phyloP scores from a whole-genome alignment of 2,888 invertebrate genomes.

The Smittia aterrima region DNA sequence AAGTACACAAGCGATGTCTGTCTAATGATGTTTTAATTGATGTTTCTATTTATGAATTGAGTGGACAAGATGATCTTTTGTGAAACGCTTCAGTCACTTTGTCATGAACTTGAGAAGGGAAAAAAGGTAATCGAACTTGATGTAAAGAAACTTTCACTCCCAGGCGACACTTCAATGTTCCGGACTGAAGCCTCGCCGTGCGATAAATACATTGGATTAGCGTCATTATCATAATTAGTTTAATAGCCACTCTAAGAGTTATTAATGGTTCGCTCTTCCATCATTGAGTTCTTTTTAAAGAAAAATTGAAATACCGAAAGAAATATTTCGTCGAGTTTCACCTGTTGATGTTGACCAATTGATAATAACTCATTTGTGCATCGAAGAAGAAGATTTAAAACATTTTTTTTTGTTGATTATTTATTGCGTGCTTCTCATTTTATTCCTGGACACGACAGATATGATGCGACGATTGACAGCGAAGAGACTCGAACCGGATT shows the following conservation, averaged over 20 bases:
- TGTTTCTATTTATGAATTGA: slow-evolving; percentile 15
- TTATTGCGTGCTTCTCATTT: background rate
- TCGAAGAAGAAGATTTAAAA: background rate
- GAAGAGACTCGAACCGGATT: background rate
- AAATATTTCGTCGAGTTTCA: slow-evolving; percentile 3
- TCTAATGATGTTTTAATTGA: slow-evolving; percentile 34
- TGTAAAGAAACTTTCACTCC: background rate
- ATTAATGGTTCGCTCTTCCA: background rate
- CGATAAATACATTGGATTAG: slow-evolving; percentile 6
- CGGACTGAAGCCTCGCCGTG: background rate
- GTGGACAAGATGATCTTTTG: background rate
- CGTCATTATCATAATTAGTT: background rate
- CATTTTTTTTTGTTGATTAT: background rate
- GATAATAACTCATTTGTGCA: slow-evolving; percentile 19
- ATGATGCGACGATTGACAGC: background rate
- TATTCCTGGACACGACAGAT: background rate
- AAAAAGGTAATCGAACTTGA: background rate
- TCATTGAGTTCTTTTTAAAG: background rate
- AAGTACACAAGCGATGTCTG: too few species aligned
- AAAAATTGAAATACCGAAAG: background rate
- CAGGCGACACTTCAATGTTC: background rate
- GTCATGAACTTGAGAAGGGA: background rate
- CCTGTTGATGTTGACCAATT: slow-evolving; percentile 38
- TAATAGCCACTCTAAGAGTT: background rate
- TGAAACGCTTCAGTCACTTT: background rate